Evolutionary conservation across 2,113 vertebrate species (phyloP).

Genomic region (Daubentonia madagascariensis): DNA sequence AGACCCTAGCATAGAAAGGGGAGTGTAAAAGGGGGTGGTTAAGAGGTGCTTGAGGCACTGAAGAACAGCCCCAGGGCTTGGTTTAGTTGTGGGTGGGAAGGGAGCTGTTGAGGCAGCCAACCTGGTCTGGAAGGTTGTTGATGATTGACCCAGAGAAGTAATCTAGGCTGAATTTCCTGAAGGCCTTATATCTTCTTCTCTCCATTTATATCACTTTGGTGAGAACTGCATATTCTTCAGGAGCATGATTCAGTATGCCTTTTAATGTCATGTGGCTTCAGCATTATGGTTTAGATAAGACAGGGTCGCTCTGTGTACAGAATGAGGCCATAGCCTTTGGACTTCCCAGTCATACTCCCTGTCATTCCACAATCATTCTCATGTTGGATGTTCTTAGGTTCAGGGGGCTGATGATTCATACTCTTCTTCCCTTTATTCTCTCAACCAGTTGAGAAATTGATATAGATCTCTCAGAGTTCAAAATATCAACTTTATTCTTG

Average conservation of each 20-base stretch:
- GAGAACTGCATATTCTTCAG: neutral
- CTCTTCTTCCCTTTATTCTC: neutral
- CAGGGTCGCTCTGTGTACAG: neutral
- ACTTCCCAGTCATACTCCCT: neutral
- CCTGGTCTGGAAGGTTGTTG: neutral
- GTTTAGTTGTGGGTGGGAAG: neutral
- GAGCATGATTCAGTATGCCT: neutral
- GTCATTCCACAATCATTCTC: neutral
- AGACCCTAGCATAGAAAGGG: neutral
- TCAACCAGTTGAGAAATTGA: neutral
- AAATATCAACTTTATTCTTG: neutral
- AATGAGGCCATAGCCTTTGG: neutral
- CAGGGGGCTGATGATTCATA: neutral
- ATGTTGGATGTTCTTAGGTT: neutral
- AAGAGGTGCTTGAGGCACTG: neutral
- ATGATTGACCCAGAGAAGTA: neutral
- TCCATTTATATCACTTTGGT: neutral
- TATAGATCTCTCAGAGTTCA: neutral
- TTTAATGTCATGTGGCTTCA: neutral
- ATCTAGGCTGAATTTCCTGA: neutral
- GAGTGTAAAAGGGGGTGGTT: neutral
- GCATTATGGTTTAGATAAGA: neutral
- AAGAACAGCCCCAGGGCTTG: neutral
- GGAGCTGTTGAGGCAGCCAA: neutral
- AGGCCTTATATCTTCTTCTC: neutral